Evolutionary conservation across 2,113 vertebrate species (phyloP).

Genomic region (Microtus richardsoni): DNA sequence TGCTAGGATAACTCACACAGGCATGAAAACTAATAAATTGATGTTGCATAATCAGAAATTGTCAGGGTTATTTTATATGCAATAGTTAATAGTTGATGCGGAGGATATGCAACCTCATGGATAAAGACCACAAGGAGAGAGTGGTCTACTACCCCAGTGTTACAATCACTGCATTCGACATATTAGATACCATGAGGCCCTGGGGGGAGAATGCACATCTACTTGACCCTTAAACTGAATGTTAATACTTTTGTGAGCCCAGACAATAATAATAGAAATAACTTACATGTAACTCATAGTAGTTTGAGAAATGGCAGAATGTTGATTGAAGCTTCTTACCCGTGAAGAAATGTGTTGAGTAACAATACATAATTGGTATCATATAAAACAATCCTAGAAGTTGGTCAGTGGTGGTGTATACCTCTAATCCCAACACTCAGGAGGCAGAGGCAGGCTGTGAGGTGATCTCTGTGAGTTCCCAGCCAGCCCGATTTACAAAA

Average conservation of each 20-base stretch:
- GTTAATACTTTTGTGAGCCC: background rate
- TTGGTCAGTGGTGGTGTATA: too few species aligned
- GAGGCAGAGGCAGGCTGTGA: too few species aligned
- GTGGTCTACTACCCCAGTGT: background rate
- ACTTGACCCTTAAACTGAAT: background rate
- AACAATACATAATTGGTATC: background rate
- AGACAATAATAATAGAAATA: background rate
- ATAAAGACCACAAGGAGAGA: background rate
- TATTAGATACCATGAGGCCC: background rate
- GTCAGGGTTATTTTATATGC: background rate
- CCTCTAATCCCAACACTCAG: too few species aligned
- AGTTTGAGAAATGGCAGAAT: conserved; percentile 15
- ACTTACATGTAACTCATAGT: background rate
- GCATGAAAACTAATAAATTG: conserved; percentile 34
- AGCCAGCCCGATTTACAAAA: too few species aligned
- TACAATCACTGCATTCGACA: background rate
- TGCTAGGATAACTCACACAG: background rate
- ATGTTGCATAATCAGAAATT: background rate
- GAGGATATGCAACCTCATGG: background rate
- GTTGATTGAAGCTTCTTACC: background rate
- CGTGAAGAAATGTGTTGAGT: background rate
- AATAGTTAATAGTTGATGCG: background rate
- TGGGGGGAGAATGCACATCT: background rate
- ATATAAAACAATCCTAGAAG: conserved; percentile 6
- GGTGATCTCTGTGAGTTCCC: too few species aligned